Percentiles rank a stretch among this genome's conserved stretches.
These are phyloP conservation scores for Metopolophium dirhodum DNA, from an alignment of 1,140 invertebrate genomes.

Conservation along the genomic window DNA sequence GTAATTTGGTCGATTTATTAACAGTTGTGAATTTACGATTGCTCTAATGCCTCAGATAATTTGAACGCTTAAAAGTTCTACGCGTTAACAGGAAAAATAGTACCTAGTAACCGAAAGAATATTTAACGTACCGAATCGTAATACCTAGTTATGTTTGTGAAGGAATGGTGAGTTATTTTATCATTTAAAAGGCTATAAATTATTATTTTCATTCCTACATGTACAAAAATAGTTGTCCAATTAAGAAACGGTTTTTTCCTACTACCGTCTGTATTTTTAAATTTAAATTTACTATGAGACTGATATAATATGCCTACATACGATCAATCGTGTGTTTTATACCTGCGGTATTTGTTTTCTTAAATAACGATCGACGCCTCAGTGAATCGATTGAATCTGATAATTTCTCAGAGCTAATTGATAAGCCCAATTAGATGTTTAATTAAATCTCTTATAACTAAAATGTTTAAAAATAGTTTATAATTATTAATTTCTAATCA, in stretches of 20 bases:
- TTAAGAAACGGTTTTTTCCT: not conserved
- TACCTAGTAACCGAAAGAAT: not conserved
- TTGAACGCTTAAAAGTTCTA: not conserved
- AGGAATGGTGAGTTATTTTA: not conserved
- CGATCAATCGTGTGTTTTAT: not conserved
- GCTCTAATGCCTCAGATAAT: not conserved
- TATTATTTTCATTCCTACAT: not conserved
- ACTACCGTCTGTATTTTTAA: not conserved
- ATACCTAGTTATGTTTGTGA: not conserved
- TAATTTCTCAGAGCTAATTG: not conserved
- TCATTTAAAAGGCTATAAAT: constrained; percentile 1
- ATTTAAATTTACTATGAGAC: no score
- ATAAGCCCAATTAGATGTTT: not conserved
- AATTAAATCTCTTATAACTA: not conserved
- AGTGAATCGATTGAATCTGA: not conserved
- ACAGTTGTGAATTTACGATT: not conserved
- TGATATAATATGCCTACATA: not conserved
- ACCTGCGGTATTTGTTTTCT: not conserved
- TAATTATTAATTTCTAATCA: not conserved
- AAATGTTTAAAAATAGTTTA: not conserved
- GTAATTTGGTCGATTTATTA: constrained; percentile 46
- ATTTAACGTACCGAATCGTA: not conserved
- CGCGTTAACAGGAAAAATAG: not conserved
- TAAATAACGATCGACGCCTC: not conserved
- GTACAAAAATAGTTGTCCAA: not conserved